Base-by-base conservation (phyloP, 2,113 vertebrate genomes). In the Rhagologus leucostigma region DNA sequence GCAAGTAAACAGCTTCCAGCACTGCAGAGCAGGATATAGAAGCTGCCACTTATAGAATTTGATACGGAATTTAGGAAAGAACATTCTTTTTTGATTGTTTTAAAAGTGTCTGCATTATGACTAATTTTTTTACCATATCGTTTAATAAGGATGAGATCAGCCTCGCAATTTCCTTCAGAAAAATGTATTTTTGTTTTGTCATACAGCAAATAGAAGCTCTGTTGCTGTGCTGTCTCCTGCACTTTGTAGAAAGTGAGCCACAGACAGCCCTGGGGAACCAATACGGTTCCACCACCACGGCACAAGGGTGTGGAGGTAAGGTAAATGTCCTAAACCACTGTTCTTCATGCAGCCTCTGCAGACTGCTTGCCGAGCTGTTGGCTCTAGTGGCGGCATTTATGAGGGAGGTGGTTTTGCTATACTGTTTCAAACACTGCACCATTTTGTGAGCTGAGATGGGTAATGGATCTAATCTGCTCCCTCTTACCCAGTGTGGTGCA, bases 221-320 rank as follows among this genome's bases (percentile, higher is more conserved):
- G 3, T 11, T 42, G 19, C 9, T 71, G 26, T 3, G 0, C 20
- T 62, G 4, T 12, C 41, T 71, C 52, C n/a, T 23, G 59, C 30
- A 15, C 19, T 24, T 75, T 30, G 13, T 2, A 44, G 16, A 41
- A 80, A 3, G 2, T 0, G 2, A 94, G 7, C 9, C 32, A 41
- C 19, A 57, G 15, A 44, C 21, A 55, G 19, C 16, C 30, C 37
- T 6, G 13, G 10, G 35, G 62, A 69, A 69, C 15, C 0, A 2
- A 16, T 47, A 71, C 0, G 3, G 42, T 19, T 88, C 78, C 39
- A 64, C 56, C 42, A 24, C 35, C 21, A 7, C 0, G 1, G 24
- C 27, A 55, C 27, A 29, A 3, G 3, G 29, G 30, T 24, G 37
- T 21, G 71, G 69, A 27, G 8, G 3, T 69, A 30, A 60, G 18